Conservation (phyloP, 2,113 vertebrate genomes). For the Anhinga rufa region DNA sequence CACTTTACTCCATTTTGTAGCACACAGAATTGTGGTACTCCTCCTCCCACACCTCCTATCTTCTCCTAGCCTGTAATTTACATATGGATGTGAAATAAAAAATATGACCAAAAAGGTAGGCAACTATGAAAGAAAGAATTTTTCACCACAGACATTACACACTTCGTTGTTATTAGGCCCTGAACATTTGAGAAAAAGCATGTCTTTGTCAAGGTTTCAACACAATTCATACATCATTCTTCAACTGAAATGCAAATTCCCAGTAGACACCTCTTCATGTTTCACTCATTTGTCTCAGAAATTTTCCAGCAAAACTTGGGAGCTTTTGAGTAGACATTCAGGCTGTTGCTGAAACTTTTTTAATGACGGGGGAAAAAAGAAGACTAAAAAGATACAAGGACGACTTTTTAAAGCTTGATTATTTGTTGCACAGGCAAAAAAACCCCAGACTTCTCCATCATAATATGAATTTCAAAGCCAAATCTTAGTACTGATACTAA, state of each 20-base stretch:
- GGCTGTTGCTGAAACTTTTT: neutral
- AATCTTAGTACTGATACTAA: too few relatives aligned
- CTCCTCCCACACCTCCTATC: neutral
- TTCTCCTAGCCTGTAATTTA: neutral
- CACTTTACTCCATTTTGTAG: neutral
- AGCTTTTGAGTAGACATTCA: neutral
- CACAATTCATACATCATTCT: neutral
- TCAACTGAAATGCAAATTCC: neutral
- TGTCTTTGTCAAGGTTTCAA: neutral
- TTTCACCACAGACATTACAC: conserved; percentile 2
- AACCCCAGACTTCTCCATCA: neutral
- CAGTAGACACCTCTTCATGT: neutral
- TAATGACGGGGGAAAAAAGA: neutral
- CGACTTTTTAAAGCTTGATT: neutral
- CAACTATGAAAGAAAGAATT: neutral
- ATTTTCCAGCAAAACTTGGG: neutral
- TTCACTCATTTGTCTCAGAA: conserved; percentile 3
- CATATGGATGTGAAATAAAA: neutral
- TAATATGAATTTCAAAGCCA: neutral
- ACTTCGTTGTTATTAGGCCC: neutral
- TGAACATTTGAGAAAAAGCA: conserved; percentile 7
- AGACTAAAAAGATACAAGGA: neutral
- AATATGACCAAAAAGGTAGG: neutral
- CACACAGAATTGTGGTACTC: neutral
- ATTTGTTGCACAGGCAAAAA: neutral